A percentile compares a stretch with the other conserved stretches of the same genome.
Conservation (phyloP, 2,113 vertebrate species). For the Cryptotis parvus region DNA sequence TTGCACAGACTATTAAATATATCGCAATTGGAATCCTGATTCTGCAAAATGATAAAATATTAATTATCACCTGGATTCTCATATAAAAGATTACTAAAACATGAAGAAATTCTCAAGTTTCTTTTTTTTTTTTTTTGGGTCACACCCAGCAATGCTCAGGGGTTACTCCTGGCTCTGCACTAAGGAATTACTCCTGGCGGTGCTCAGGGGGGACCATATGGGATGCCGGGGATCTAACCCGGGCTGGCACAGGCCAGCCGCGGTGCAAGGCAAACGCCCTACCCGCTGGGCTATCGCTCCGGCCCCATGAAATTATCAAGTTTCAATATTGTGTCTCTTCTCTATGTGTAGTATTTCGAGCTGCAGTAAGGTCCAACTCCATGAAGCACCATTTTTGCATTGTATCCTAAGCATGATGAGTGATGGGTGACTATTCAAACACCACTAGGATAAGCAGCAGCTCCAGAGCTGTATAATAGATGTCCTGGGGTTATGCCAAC, state of each 20-base stretch:
- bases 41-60: background rate
- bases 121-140: too few relatives aligned
- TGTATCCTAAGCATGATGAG: background rate
- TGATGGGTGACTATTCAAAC: background rate
- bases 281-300: too few relatives aligned
- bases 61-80: background rate
- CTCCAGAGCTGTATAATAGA: background rate
- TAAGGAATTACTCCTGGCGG: too few relatives aligned
- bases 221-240: too few relatives aligned
- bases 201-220: too few relatives aligned
- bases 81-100: background rate
- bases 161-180: too few relatives aligned
- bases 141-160: too few relatives aligned
- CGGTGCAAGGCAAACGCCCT: too few relatives aligned
- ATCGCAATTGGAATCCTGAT: background rate
- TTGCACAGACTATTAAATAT: background rate
- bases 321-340: background rate
- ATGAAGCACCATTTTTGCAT: accelerated
- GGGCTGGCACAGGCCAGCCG: too few relatives aligned
- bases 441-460: accelerated
- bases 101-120: too few relatives aligned
- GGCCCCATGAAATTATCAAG: background rate
- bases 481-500: background rate
- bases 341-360: background rate
- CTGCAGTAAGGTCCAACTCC: too few relatives aligned